Percentiles rank a stretch among this genome's conserved stretches.
Evolutionary conservation across 2,113 vertebrate genomes (phyloP).

Genomic region (Nesoenas mayeri): DNA sequence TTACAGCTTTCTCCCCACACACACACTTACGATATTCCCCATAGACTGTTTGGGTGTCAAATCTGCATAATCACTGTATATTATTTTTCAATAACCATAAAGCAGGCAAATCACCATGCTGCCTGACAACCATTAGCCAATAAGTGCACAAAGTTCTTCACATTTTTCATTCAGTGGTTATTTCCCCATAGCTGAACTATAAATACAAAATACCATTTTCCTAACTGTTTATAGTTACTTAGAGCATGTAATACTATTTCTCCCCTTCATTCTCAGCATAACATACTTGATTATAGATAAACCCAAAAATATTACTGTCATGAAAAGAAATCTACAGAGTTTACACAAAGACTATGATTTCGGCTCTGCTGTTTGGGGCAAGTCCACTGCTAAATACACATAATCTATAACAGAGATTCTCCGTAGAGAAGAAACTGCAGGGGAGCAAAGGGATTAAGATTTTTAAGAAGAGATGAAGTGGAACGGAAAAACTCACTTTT

Average conservation of each 20-base stretch:
- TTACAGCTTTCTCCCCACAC: conserved; percentile 21
- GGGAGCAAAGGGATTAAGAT: background rate
- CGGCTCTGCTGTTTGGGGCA: background rate
- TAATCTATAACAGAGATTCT: background rate
- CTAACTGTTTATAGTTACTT: conserved; percentile 26
- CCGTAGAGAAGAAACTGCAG: background rate
- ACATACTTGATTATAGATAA: background rate
- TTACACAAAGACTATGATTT: background rate
- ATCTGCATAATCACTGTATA: conserved; percentile 63
- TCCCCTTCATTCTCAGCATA: background rate
- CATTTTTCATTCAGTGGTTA: conserved; percentile 46
- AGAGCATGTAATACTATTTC: background rate
- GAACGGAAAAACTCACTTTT: background rate
- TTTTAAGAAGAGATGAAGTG: background rate
- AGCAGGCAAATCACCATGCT: conserved; percentile 40
- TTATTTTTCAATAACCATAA: conserved; percentile 71
- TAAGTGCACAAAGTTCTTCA: conserved; percentile 52
- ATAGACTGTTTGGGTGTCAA: conserved; percentile 50
- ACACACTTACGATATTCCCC: conserved; percentile 33
- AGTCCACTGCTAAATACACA: background rate
- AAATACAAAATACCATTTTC: conserved; percentile 54
- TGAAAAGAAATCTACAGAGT: background rate
- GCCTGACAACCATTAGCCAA: conserved; percentile 57
- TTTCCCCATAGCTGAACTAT: conserved; percentile 34
- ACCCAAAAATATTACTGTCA: background rate